Base-by-base conservation (phyloP, 2,797 vertebrate genomes). In the Anas capensis region DNA sequence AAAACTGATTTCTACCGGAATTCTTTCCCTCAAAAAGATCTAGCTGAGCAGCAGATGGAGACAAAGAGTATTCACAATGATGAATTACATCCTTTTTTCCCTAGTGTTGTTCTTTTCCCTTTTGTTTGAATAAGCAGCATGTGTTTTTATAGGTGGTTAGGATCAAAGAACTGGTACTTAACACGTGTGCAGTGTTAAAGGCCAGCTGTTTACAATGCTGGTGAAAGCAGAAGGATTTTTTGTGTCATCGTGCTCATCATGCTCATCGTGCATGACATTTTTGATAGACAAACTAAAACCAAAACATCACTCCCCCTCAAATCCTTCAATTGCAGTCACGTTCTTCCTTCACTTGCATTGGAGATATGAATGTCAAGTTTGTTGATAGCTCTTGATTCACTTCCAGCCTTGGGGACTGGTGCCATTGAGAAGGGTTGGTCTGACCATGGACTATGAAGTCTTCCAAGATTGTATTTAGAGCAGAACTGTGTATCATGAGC, bases 31-130 rank as follows among this genome's bases (percentile, higher is more conserved):
- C 71, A 76, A 23, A 86, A 94, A 73, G 51, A 71, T 87, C 88
- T 62, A 56, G 68, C 26, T 95, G 93, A 95, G 95, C 94, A 96
- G 95, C 95, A 95, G 94, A 94, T 96, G 95, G 94, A 95, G 92
- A 82, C 95, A 95, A 93, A 94, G 95, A 97, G 93, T 95, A 70
- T 78, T 92, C 15, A n/a, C 60, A 64, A 75, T 53, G 56, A 86
- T 57, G 80, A 91, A 86, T 60, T 15, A 8, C 81, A 17, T 42
- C 13, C 51, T 49, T 51, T 71, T n/a, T 12, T 14, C 12, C 23
- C 13, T 24, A 6, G 29, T 31, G 46, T 23, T 36, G 4, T 42
- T 48, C 31, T 75, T 76, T 38, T 27, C 5, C 11, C n/a, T 6
- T 71, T 33, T 90, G 5, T 83, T 68, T 75, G 62, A 48, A 40